A percentile compares a stretch with the other conserved stretches of the same genome.
phyloP scores from a whole-genome alignment of 2,888 invertebrate species.

The Volucella bombylans region DNA sequence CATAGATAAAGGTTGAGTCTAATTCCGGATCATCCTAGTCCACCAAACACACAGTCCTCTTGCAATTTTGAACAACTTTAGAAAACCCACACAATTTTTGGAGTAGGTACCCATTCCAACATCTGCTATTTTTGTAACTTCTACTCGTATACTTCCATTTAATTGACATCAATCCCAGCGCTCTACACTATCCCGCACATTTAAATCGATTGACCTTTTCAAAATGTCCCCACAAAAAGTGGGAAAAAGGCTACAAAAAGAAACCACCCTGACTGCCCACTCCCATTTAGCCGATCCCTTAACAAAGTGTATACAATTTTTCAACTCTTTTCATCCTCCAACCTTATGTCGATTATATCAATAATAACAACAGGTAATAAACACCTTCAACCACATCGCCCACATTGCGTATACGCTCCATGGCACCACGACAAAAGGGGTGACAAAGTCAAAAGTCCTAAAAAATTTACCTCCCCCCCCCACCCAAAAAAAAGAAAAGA shows the following conservation, averaged over 20 bases:
- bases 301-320: neutral
- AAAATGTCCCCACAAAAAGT: slow-evolving; percentile 3
- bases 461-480: slow-evolving; percentile 28
- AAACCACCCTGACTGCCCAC: neutral
- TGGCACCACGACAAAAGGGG: slow-evolving; percentile 37
- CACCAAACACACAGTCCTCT: too few relatives aligned
- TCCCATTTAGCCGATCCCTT: neutral
- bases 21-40: too few relatives aligned
- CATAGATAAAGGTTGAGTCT: too few relatives aligned
- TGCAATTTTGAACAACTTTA: too few relatives aligned
- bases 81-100: too few relatives aligned
- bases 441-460: slow-evolving; percentile 43
- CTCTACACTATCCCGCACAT: neutral
- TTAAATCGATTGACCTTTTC: slow-evolving; percentile 41
- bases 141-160: too few relatives aligned
- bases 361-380: slow-evolving; percentile 73
- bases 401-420: slow-evolving; percentile 66
- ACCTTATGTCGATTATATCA: slow-evolving; percentile 53
- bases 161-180: too few relatives aligned
- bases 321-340: slow-evolving; percentile 14
- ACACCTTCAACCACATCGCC: slow-evolving; percentile 67
- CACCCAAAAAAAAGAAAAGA: neutral
- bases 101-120: too few relatives aligned
- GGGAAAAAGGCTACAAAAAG: neutral
- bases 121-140: too few relatives aligned